Base-by-base conservation (phyloP, 2,113 vertebrate genomes). In the Pao palembangensis region DNA sequence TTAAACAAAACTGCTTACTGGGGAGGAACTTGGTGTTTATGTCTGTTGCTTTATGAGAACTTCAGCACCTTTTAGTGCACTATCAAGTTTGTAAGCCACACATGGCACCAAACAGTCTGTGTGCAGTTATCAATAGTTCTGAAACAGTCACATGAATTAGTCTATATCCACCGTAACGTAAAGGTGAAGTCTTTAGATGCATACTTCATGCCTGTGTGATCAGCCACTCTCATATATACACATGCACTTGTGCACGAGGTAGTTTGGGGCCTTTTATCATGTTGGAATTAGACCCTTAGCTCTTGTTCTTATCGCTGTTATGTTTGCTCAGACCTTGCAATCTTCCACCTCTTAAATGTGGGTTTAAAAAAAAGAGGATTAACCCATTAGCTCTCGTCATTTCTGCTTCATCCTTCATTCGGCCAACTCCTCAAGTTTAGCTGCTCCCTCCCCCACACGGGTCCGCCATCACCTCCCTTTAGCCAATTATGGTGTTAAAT, bases 251-350 rank as follows among this genome's bases (percentile, higher is more conserved):
- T 61, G 42, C 64, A 44, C 61, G 56, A 54, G 72, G 57, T 12
- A 2, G 28, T 58, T 61, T 61, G 62, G 64, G 57, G 73, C 62
- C 69, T 69, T 82, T 89, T 91, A 90, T 90, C 89, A 84, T 10
- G 58, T 71, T 91, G 91, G 90, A 92, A 86, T 92, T 91, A 83
- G 90, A 91, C 90, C 91, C 88, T 88, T 83, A 59, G 77, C 75
- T 74, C 79, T 60, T 19, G 42, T 67, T 69, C 82, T 91, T 90
- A 91, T 92, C 89, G 69, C 71, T 50, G 60, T 64, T 51, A 60
- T 90, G 85, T 92, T 91, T 92, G 83, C 71, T 86, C 80, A 87
- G 87, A 81, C 88, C 79, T 84, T 52, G 76, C 85, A 85, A 86
- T 89, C 82, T 81, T 85, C 84, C 58, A 68, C 58, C 61, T 69